Base-by-base conservation (phyloP, 2,113 vertebrate genomes). In the Sinosuthora webbiana region DNA sequence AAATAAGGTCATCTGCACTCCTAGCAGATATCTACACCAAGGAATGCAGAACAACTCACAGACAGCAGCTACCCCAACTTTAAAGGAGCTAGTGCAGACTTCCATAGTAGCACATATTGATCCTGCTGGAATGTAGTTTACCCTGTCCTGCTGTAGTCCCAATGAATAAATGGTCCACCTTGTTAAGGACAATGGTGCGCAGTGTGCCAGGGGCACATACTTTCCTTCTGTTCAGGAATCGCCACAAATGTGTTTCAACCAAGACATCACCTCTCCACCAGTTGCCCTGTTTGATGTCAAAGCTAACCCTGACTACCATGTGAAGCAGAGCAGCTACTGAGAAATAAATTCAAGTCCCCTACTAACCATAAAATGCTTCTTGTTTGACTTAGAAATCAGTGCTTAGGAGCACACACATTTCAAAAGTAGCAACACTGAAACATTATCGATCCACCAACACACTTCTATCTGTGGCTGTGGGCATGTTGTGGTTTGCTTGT, bases 401-500 rank as follows among this genome's bases (percentile, higher is more conserved):
- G 39, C 37, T 65, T 25, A 65, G 85, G 52, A 96, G 47, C 28
- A 84, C 2, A 10, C 7, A 57, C 17, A 41, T 64, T 81, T 80
- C 42, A 88, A 47, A 94, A 67, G 57, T 28, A 31, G 53, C 60
- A 23, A 11, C 33, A 31, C 56, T 73, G 52, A 79, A 94, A 73
- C 49, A 37, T 71, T 92, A 89, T 82, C 11, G 33, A 35, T 88
- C 50, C 88, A 93, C 77, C 53, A 94, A 81, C 73, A 85, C 68
- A 31, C 63, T 92, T 93, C 83, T 94, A 7, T 84, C 76, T 81
- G 76, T 83, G 65, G 80, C 85, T 87, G 41, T 62, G 24, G 70
- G 39, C 92, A 93, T 83, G 47, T 64, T 89, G 69, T 82, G 52
- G n/a, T 86, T 94, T 95, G 89, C 93, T 89, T 83, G 73, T 22